Percentiles rank a stretch among this genome's conserved stretches.
phyloP scores from a whole-genome alignment of 2,797 vertebrate species.

The Pitangus sulphuratus region DNA sequence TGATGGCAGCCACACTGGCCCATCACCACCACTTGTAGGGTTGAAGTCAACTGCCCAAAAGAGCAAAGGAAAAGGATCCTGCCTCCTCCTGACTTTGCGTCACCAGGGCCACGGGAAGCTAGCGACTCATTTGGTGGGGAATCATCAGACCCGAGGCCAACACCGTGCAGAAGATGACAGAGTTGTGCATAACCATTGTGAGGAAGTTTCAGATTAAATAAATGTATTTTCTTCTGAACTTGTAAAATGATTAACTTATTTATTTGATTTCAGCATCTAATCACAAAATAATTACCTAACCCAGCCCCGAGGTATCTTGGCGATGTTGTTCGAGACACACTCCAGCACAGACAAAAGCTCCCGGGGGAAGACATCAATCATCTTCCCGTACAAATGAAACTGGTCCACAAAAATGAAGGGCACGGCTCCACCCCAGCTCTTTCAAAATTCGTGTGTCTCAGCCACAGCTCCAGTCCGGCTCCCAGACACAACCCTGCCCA shows the following conservation, averaged over 20 bases:
- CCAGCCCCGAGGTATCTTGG: slow-evolving; percentile 27
- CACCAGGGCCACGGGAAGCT: neutral
- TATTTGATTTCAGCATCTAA: slow-evolving; percentile 24
- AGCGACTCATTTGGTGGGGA: fast-evolving
- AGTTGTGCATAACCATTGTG: neutral
- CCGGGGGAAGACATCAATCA: neutral
- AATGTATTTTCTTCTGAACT: slow-evolving; percentile 16
- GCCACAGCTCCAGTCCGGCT: neutral
- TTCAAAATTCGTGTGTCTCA: neutral
- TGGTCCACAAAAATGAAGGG: slow-evolving; percentile 1
- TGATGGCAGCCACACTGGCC: neutral
- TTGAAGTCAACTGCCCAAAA: neutral
- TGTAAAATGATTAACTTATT: neutral
- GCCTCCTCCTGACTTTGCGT: neutral
- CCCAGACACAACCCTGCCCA: neutral
- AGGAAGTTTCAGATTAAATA: slow-evolving; percentile 2
- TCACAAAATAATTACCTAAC: neutral
- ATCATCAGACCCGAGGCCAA: neutral
- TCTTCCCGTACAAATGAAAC: neutral
- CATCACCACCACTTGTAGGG: neutral
- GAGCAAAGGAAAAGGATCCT: neutral
- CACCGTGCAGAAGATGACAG: neutral
- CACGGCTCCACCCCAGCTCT: slow-evolving; percentile 3
- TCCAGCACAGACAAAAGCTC: neutral
- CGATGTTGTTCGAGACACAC: neutral